Evolutionary conservation across 2,888 invertebrate species (phyloP).

Genomic region (Ceriagrion tenellum): DNA sequence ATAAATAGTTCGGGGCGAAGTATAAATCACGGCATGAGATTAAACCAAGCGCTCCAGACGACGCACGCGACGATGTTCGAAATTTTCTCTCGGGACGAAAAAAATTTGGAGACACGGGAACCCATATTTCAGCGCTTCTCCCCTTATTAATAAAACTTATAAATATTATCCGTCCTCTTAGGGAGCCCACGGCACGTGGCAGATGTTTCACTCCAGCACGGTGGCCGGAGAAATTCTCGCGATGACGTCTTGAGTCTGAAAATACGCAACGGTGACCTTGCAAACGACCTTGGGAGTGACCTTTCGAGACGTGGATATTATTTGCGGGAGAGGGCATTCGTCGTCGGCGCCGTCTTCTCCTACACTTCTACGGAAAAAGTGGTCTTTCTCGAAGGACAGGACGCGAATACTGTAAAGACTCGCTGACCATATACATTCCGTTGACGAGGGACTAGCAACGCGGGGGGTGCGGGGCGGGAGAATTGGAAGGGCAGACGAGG

Average conservation of each 20-base stretch:
- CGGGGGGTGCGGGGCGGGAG: too few relatives aligned
- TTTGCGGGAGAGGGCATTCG: background rate
- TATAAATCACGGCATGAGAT: too few relatives aligned
- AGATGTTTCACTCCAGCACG: background rate
- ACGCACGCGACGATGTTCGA: too few relatives aligned
- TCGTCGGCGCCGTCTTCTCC: background rate
- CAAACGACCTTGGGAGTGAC: background rate
- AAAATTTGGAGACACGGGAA: background rate
- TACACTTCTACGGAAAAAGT: background rate
- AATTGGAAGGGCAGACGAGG: too few relatives aligned
- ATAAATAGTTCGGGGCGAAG: too few relatives aligned
- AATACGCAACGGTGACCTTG: constrained; percentile 1
- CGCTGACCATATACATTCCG: background rate
- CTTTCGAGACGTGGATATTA: background rate
- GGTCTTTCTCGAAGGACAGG: background rate
- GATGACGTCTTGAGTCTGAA: background rate
- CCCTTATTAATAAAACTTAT: background rate
- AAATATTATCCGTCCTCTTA: background rate
- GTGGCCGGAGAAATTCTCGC: background rate
- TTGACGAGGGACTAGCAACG: background rate
- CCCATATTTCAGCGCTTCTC: background rate
- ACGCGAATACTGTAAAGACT: background rate
- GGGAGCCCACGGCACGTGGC: background rate
- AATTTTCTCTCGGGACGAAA: too few relatives aligned
- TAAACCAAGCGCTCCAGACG: too few relatives aligned